phyloP scores from a whole-genome alignment of 2,797 vertebrate species.

The Alfaro cultratus region DNA sequence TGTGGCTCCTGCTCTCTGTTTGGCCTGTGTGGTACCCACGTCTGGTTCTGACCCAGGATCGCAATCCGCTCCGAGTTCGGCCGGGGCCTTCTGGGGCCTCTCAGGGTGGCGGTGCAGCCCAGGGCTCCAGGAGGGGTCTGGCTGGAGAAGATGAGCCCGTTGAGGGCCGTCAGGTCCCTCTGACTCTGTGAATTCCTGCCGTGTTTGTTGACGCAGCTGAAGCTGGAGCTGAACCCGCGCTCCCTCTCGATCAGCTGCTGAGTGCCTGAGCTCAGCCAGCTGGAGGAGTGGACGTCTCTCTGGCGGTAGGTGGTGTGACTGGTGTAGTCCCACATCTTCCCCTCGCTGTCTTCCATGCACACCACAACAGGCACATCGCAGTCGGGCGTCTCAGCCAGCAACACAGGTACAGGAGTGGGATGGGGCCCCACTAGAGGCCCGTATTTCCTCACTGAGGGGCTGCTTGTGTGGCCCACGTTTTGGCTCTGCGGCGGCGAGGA shows the following conservation, averaged over 20 bases:
- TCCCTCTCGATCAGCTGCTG: slow-evolving; percentile 56
- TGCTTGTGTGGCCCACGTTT: slow-evolving; percentile 52
- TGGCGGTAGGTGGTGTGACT: slow-evolving; percentile 50
- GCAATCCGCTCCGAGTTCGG: slow-evolving; percentile 33
- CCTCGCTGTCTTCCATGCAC: slow-evolving; percentile 57
- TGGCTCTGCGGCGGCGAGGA: slow-evolving; percentile 63
- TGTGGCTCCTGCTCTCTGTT: slow-evolving; percentile 19
- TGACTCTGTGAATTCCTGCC: slow-evolving; percentile 65
- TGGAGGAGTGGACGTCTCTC: slow-evolving; percentile 63
- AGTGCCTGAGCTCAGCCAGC: slow-evolving; percentile 62
- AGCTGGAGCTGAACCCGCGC: slow-evolving; percentile 61
- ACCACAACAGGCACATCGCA: slow-evolving; percentile 61
- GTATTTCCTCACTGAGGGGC: slow-evolving; percentile 66
- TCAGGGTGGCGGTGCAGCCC: slow-evolving; percentile 40
- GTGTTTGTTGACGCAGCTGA: slow-evolving; percentile 60
- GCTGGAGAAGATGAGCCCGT: slow-evolving; percentile 72
- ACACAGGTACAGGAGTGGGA: slow-evolving; percentile 38
- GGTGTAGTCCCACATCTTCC: slow-evolving; percentile 66
- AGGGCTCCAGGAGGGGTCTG: slow-evolving; percentile 63
- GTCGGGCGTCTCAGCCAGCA: slow-evolving; percentile 62
- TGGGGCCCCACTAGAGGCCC: slow-evolving; percentile 54
- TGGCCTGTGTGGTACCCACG: slow-evolving; percentile 34
- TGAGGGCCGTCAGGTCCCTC: slow-evolving; percentile 64
- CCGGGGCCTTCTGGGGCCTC: slow-evolving; percentile 49
- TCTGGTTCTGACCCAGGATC: slow-evolving; percentile 49